These are phyloP conservation scores for Corythoichthys intestinalis DNA, from an alignment of 2,113 vertebrate species.

Conservation along the genomic window DNA sequence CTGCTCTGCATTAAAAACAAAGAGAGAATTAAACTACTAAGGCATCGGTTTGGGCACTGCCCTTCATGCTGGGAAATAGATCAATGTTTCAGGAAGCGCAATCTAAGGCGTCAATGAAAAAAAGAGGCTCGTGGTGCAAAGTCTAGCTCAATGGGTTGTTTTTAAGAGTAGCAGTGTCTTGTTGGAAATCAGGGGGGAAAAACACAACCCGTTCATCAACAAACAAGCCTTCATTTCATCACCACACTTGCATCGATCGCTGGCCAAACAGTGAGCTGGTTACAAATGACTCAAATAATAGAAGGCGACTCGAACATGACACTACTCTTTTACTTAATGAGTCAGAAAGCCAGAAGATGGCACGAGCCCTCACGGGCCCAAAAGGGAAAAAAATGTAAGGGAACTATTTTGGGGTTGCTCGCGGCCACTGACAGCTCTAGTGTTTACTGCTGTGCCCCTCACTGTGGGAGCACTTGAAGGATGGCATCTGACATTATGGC, in stretches of 20 bases:
- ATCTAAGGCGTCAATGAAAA: not conserved
- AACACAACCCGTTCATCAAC: slow-evolving; percentile 12
- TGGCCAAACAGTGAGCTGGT: slow-evolving; percentile 55
- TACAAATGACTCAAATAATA: slow-evolving; percentile 56
- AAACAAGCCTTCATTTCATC: slow-evolving; percentile 38
- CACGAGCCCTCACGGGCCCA: slow-evolving; percentile 29
- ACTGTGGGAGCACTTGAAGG: slow-evolving; percentile 63
- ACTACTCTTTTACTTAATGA: slow-evolving; percentile 50
- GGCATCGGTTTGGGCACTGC: not conserved
- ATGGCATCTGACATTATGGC: slow-evolving; percentile 64
- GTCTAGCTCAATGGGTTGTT: slow-evolving; percentile 61
- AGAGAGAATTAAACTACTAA: too few species aligned
- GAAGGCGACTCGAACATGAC: slow-evolving; percentile 38
- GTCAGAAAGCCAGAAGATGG: slow-evolving; percentile 57
- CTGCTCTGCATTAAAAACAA: too few species aligned
- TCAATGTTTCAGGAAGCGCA: not conserved
- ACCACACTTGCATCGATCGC: slow-evolving; percentile 47
- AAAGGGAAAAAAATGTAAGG: slow-evolving; percentile 34
- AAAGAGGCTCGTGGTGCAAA: slow-evolving; percentile 42
- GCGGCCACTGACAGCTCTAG: slow-evolving; percentile 65
- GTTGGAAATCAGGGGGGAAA: too few species aligned
- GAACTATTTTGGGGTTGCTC: slow-evolving; percentile 70
- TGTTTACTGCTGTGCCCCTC: slow-evolving; percentile 70
- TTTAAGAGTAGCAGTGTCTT: slow-evolving; percentile 35
- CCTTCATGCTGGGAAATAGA: not conserved